Evolutionary conservation across 2,888 invertebrate species (phyloP).

Genomic region (Cephus rjabovi): DNA sequence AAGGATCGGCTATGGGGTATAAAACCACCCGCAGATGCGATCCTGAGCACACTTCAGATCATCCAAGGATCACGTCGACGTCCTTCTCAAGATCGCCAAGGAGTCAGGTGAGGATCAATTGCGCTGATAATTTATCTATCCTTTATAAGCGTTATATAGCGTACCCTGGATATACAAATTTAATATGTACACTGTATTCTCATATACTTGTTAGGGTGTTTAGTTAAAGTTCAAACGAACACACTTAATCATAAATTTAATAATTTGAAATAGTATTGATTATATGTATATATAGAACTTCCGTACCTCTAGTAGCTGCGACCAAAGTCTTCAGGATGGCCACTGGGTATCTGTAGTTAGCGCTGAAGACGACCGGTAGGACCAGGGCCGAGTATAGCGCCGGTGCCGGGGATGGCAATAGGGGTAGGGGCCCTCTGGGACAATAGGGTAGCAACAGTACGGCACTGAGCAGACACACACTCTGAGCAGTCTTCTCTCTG

Average conservation of each 20-base stretch:
- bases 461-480: slow-evolving; percentile 76
- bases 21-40: slow-evolving; percentile 1
- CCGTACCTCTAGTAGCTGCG: slow-evolving; percentile 70
- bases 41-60: not conserved
- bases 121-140: no score
- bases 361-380: slow-evolving; percentile 76
- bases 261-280: no score
- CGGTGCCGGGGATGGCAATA: slow-evolving; percentile 72
- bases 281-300: no score
- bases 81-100: no score
- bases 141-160: no score
- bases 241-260: no score
- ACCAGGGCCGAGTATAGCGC: slow-evolving; percentile 77
- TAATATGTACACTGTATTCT: no score
- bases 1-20: slow-evolving; percentile 6
- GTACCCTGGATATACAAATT: no score
- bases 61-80: not conserved
- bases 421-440: slow-evolving; percentile 70
- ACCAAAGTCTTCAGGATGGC: slow-evolving; percentile 72
- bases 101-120: no score
- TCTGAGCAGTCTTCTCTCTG: slow-evolving; percentile 78
- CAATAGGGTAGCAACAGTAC: slow-evolving; percentile 76
- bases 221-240: no score
- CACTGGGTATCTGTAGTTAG: slow-evolving; percentile 77
- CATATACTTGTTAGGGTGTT: no score